A percentile compares a stretch with the other conserved stretches of the same genome.
Conservation (phyloP, 92 coral and sea anemone genomes). For the Anthopleura xanthogrammica region DNA sequence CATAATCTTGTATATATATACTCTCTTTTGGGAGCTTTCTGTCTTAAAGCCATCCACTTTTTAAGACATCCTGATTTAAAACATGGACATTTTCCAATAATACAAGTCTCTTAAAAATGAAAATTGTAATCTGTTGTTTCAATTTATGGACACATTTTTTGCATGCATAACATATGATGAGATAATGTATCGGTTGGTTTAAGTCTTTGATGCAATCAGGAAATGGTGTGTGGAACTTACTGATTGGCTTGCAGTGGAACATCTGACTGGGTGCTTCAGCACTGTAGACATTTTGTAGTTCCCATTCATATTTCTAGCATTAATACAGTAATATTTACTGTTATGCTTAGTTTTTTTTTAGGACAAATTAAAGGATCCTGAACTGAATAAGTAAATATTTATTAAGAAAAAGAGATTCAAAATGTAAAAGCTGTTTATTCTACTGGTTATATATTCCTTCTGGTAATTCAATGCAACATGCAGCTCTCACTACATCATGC, state of each 20-base stretch:
- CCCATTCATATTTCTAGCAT: no score
- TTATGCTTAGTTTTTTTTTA: neutral
- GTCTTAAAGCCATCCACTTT: no score
- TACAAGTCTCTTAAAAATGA: neutral
- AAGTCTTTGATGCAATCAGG: neutral
- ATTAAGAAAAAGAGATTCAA: neutral
- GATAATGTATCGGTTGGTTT: neutral
- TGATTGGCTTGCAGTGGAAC: neutral
- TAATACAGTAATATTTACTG: no score
- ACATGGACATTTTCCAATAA: neutral
- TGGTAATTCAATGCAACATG: no score
- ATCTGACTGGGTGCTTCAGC: neutral
- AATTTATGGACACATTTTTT: neutral
- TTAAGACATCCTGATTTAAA: no score
- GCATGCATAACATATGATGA: neutral
- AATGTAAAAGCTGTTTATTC: no score
- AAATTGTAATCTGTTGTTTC: neutral
- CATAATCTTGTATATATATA: no score
- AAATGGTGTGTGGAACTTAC: neutral
- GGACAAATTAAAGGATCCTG: neutral
- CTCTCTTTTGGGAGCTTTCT: no score
- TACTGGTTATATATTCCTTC: no score
- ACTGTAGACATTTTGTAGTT: no score
- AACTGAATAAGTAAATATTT: neutral
- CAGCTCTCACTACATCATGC: neutral